Conservation (phyloP, 2,888 invertebrate species). For the Lissonota sp. region DNA sequence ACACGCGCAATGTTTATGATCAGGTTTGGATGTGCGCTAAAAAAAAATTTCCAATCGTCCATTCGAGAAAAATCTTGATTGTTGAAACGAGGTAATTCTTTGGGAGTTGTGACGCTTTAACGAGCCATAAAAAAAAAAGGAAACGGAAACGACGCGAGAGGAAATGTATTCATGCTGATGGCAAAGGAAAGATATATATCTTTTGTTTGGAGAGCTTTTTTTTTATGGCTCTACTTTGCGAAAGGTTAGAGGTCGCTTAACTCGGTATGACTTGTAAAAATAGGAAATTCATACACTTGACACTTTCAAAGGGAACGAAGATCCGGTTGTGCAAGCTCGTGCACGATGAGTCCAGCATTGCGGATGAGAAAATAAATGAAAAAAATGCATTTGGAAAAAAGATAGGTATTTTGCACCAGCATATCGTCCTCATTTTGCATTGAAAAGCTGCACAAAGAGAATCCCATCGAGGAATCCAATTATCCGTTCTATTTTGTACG, state of each 20-base stretch:
- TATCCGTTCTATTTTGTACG: not conserved
- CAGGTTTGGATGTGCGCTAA: too few species aligned
- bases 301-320: not conserved
- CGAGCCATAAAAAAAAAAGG: too few species aligned
- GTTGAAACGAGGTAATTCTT: slow-evolving; percentile 1
- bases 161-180: too few species aligned
- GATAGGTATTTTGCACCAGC: not conserved
- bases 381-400: not conserved
- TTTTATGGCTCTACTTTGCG: slow-evolving; percentile 27
- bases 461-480: slow-evolving; percentile 40
- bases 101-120: slow-evolving; percentile 4
- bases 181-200: slow-evolving; percentile 28
- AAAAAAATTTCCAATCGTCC: not conserved
- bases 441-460: slow-evolving; percentile 20
- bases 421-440: slow-evolving; percentile 23
- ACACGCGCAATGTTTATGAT: too few species aligned
- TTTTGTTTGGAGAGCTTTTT: not conserved
- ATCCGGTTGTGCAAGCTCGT: not conserved
- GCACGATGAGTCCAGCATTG: not conserved
- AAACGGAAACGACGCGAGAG: too few species aligned
- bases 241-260: not conserved
- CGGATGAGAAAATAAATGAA: not conserved
- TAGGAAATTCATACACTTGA: slow-evolving; percentile 35
- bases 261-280: slow-evolving; percentile 39
- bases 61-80: not conserved